Percentiles rank a stretch among this genome's conserved stretches.
Conservation (phyloP, 2,113 vertebrate genomes). For the Terrapene triunguis region DNA sequence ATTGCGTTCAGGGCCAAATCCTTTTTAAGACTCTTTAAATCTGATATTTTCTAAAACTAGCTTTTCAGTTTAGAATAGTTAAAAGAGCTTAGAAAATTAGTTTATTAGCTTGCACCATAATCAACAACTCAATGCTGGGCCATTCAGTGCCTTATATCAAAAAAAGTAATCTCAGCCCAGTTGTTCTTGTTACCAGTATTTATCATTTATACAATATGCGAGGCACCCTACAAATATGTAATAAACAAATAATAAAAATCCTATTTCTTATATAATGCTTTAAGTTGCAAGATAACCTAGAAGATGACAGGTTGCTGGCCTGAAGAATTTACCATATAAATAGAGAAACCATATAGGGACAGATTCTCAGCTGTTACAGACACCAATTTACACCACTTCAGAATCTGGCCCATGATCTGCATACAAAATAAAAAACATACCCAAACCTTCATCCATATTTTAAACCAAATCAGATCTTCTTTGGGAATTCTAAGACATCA, state of each 20-base stretch:
- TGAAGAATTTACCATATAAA: background rate
- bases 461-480: background rate
- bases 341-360: background rate
- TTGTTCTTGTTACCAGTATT: background rate
- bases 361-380: slow-evolving; percentile 8
- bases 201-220: background rate
- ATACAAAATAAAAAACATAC: background rate
- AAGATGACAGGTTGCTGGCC: background rate
- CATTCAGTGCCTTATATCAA: background rate
- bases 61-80: background rate
- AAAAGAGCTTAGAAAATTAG: background rate
- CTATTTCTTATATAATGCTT: background rate
- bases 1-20: background rate
- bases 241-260: background rate
- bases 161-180: background rate
- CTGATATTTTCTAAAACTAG: background rate
- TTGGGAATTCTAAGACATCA: background rate
- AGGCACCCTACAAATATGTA: background rate
- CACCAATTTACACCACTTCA: slow-evolving; percentile 23
- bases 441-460: background rate
- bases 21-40: background rate
- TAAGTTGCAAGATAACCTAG: background rate
- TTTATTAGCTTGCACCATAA: background rate
- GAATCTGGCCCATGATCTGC: slow-evolving; percentile 39
- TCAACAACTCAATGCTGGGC: background rate